Evolutionary conservation across 2,113 vertebrate species (phyloP), one percentile per base, ranked within the genome.

Genomic region (Anarrhichthys ocellatus): DNA sequence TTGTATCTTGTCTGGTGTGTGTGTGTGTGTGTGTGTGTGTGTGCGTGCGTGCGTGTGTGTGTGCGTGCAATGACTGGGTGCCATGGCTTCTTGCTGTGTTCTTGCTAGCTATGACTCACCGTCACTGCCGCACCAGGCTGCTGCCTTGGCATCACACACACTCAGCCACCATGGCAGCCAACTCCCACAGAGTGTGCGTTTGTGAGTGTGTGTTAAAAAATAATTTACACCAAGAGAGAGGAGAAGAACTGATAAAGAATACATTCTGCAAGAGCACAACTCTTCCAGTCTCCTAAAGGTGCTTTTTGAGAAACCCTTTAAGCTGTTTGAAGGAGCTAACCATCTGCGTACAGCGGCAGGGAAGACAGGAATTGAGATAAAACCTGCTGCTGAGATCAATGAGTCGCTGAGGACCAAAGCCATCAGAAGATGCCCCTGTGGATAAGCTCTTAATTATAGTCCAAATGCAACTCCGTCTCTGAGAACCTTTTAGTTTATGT

Each of bases 81-180:
- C 85, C 81, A 85, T 58, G 64, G 68, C 80, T 85, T 77, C 73
- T 82, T 62, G 63, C 82, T 80, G 82, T 89, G 83, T 88, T 93
- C 90, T 78, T 84, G 90, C 74, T 44, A 92, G 72, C 82, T 84
- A 77, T 94, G 91, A 92, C 76, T 93, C 92, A 93, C 69, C 74
- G 8, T 87, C 78, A 74, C 61, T 85, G 87, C 77, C 36, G 61
- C 87, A 88, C 87, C 81, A 89, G 87, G 80, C 90, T 90, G 92
- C 87, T 78, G 83, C 81, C 75, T 86, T 88, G 90, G 87, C 87
- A 87, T 76, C 76, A 38, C 83, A 89, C 69, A 87, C 70, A 6
- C 42, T 82, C 81, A 85, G 83, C 86, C 76, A 38, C 54, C 61
- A 69, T 36, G 76, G 73, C 78, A 76, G 84, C 86, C 92, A 91